These are phyloP conservation scores for Diarsia brunnea DNA, from an alignment of 2,888 invertebrate genomes.

Conservation along the genomic window DNA sequence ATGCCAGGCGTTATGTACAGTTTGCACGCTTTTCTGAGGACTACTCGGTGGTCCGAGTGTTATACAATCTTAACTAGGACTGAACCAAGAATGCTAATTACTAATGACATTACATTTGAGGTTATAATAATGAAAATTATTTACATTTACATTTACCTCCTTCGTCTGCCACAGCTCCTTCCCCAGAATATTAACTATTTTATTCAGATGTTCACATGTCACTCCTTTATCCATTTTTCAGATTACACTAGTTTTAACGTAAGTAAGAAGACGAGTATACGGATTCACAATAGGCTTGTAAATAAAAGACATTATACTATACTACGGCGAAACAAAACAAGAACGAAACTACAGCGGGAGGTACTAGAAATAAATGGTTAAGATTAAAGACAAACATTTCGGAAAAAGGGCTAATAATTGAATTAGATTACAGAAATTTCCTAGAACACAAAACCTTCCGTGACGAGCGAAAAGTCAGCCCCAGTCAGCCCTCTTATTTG, in stretches of 20 bases:
- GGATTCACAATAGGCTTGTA: constrained; percentile 80
- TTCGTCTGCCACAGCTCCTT: constrained; percentile 87
- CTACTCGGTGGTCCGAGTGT: constrained; percentile 59
- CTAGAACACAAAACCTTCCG: constrained; percentile 86
- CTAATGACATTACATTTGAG: constrained; percentile 81
- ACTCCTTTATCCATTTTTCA: constrained; percentile 86
- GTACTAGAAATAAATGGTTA: constrained; percentile 66
- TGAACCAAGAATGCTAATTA: constrained; percentile 81
- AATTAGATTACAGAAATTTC: constrained; percentile 89
- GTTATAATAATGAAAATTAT: constrained; percentile 76
- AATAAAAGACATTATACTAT: constrained; percentile 82
- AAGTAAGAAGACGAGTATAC: constrained; percentile 79
- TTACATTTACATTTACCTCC: constrained; percentile 78
- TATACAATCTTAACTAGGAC: constrained; percentile 82
- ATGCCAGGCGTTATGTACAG: constrained; percentile 29
- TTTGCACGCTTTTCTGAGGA: constrained; percentile 34
- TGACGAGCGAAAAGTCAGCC: constrained; percentile 89
- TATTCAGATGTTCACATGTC: constrained; percentile 88
- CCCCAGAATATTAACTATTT: constrained; percentile 81
- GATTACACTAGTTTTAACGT: constrained; percentile 74
- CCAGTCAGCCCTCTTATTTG: constrained; percentile 76
- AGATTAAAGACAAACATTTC: constrained; percentile 81
- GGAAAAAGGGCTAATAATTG: constrained; percentile 80
- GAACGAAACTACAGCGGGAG: constrained; percentile 68
- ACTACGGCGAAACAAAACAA: constrained; percentile 70